Evolutionary conservation across 2,113 vertebrate species (phyloP), one percentile per base, ranked within the genome.

Genomic region (Psilopsiagon aurifrons): DNA sequence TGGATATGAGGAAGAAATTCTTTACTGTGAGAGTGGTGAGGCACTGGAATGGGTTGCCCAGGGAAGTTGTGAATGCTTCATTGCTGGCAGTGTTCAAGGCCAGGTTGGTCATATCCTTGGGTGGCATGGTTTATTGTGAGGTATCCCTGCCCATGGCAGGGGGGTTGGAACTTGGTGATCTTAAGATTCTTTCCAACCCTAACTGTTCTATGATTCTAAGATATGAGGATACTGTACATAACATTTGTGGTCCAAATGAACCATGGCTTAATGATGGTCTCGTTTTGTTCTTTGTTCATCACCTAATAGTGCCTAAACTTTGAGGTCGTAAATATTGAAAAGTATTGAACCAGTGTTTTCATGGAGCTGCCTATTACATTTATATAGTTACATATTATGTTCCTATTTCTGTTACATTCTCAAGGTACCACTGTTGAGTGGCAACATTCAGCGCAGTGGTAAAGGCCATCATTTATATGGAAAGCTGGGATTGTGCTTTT

Each of bases 241-340:
- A 59, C 37, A 16, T 37, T 86, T 10, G 16, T 24, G 35, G 74
- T 62, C 24, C 19, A 39, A 47, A 81, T 49, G 44, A 83, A 60
- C 41, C 0, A 0, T 62, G 31, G 2, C 8, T 62, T 74, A 49
- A 41, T 0, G 1, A 49, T 43, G 6, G 33, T 44, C 12, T 66
- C 11, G 4, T 39, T 62, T 95, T 80, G 7, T 54, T 70, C 14
- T 76, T 35, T 78, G 3, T 51, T 86, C 78, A 47, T 84, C 23
- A 41, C 41, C 8, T 31, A 43, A 3, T 37, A 63, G 13, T 54
- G 35, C 49, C 29, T 73, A 47, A 90, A 68, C 4, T 39, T 83
- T 7, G 33, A 24, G 17, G 6, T 84, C 86, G 82, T 82, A 70
- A 87, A 11, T 7, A 16, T 39, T 76, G 8, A 8, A 27, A 74